Conservation (phyloP, 2,888 invertebrate genomes). For the Drosophila monieri region DNA sequence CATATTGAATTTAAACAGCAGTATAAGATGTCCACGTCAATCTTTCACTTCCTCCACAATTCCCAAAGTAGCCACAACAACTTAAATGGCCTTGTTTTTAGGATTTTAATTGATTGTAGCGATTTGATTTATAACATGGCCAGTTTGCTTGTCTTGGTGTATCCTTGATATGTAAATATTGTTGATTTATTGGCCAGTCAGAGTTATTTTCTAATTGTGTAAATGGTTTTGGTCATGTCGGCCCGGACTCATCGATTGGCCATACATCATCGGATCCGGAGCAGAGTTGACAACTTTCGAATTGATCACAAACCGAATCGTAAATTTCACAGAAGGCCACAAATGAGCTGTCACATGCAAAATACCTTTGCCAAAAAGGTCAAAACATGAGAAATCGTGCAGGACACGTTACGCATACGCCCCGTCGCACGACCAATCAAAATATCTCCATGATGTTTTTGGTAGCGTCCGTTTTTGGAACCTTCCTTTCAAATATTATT, state of each 20-base stretch:
- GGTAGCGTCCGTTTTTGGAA: constrained; percentile 5
- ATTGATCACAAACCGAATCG: constrained; percentile 38
- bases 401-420: constrained; percentile 25
- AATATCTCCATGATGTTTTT: constrained; percentile 6
- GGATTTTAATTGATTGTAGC: constrained; percentile 33
- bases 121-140: constrained; percentile 25
- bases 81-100: constrained; percentile 14
- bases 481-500: constrained; percentile 33
- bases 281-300: constrained; percentile 18
- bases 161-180: constrained; percentile 17
- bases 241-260: constrained; percentile 40
- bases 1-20: background rate
- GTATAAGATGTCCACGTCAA: constrained; percentile 10
- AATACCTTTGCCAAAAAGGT: constrained; percentile 24
- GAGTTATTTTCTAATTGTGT: constrained; percentile 56
- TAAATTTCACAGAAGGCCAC: constrained; percentile 29
- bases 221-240: constrained; percentile 36
- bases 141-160: background rate
- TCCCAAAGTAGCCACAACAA: constrained; percentile 4
- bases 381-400: constrained; percentile 7
- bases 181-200: constrained; percentile 34
- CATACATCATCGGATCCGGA: constrained; percentile 40
- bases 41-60: background rate
- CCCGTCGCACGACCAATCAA: constrained; percentile 13
- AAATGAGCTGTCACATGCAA: constrained; percentile 46